phyloP scores from a whole-genome alignment of 2,797 vertebrate genomes.

The Pachyuromys duprasi region DNA sequence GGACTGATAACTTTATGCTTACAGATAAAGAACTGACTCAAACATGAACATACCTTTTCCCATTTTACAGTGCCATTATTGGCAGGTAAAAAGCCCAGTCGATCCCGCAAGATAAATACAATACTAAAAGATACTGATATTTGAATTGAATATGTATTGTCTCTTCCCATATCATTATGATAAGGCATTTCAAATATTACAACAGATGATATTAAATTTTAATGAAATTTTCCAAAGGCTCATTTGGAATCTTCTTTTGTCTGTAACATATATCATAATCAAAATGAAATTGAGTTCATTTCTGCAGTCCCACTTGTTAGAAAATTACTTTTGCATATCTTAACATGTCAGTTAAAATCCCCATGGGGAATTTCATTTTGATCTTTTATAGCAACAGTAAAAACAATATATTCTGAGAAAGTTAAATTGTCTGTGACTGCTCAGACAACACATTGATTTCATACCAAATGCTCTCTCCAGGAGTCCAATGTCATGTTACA shows the following conservation, averaged over 20 bases:
- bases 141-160: constrained; percentile 21
- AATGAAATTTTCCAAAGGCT: constrained; percentile 62
- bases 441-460: constrained; percentile 65
- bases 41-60: background rate
- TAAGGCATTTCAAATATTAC: constrained; percentile 50
- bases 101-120: background rate
- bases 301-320: constrained; percentile 58
- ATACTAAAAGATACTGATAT: constrained; percentile 2
- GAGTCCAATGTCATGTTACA: background rate
- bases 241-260: constrained; percentile 77
- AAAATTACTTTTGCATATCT: constrained; percentile 61
- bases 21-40: background rate
- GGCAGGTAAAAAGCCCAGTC: background rate
- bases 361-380: constrained; percentile 77
- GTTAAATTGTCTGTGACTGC: constrained; percentile 75
- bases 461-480: constrained; percentile 24
- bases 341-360: constrained; percentile 75
- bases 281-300: constrained; percentile 74
- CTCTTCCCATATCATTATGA: background rate
- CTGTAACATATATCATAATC: constrained; percentile 74
- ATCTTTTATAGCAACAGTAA: constrained; percentile 65
- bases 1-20: background rate
- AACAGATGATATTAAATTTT: constrained; percentile 52
- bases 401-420: constrained; percentile 67
- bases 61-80: background rate